Evolutionary conservation across 2,888 invertebrate genomes (phyloP), one percentile per base, ranked within the genome.

Genomic region (Ganaspis brasiliensis): DNA sequence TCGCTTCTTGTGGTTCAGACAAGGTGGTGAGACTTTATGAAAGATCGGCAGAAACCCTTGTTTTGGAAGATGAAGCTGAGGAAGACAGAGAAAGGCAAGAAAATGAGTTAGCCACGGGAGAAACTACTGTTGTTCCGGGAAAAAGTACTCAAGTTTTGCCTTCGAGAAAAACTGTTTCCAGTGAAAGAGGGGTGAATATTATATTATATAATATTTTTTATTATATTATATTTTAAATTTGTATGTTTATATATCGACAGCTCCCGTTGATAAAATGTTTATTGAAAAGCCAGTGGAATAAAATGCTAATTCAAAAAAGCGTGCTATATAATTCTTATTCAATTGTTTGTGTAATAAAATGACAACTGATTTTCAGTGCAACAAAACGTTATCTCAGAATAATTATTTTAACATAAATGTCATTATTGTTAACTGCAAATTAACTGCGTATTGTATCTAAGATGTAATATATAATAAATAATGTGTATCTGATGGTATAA

Each of bases 51-150:
- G 98, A 99, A 91, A 95, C 97, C 2, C 93, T 99, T 61, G 97
- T 99, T n/a, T 92, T 99, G 12, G 96, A 98, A 87, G 99, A 99
- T 90, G 95, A 96, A 78, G 95, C 96, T 85, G 99, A 99, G 88
- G 94, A 95, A 88, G 96, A 96, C 87, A 95, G 97, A 49, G 97
- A 96, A 89, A 95, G 96, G 81, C 93, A 94, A 84, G 95, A 96
- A 88, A 94, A 94, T 82, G 93, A 93, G 84, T 92, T 96, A 26
- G 96, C 95, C 14, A 96, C 96, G 0, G 96, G 95, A 0, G 96
- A 96, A 76, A 94, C 92, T 89, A 94, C 95, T 4, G 92, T 93
- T 0, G 94, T 96, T 0, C 94, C 95, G 0, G 94, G 96, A 1
- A 93, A 96, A 76, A 95, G 95, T 0, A 96, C 96, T 67, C 94